A percentile compares a stretch with the other conserved stretches of the same genome.
Evolutionary conservation across 1,140 invertebrate species (phyloP).

Genomic region (Bombus picipes): DNA sequence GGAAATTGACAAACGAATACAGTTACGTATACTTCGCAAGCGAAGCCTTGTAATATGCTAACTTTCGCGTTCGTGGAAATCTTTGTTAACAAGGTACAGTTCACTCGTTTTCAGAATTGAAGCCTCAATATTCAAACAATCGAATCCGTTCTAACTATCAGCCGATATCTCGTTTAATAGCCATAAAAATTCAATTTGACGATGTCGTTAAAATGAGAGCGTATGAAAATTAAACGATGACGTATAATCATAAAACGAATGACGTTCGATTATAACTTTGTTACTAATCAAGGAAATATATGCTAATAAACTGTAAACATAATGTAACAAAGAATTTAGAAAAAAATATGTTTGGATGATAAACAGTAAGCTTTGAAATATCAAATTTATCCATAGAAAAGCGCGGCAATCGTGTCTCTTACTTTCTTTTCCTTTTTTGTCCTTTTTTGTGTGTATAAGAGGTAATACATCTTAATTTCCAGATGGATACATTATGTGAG

Average conservation of each 20-base stretch:
- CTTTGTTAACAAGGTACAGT: constrained; percentile 51
- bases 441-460: background rate
- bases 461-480: background rate
- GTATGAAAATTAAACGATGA: constrained; percentile 17
- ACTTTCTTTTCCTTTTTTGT: background rate
- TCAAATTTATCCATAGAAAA: no score
- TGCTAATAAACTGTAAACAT: background rate
- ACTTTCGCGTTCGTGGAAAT: constrained; percentile 37
- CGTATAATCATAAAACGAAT: no score
- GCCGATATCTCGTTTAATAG: constrained; percentile 76
- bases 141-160: constrained; percentile 67
- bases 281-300: background rate
- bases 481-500: background rate
- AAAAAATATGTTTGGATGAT: background rate
- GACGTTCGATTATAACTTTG: no score
- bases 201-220: constrained; percentile 11
- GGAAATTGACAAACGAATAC: constrained; percentile 46
- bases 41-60: background rate
- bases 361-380: no score
- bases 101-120: constrained; percentile 33
- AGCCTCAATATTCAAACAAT: constrained; percentile 63
- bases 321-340: background rate
- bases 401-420: background rate
- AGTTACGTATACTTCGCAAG: constrained; percentile 9
- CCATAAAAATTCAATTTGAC: constrained; percentile 62